These are phyloP conservation scores for Campaea margaritaria DNA, from an alignment of 2,888 invertebrate species.

Conservation along the genomic window DNA sequence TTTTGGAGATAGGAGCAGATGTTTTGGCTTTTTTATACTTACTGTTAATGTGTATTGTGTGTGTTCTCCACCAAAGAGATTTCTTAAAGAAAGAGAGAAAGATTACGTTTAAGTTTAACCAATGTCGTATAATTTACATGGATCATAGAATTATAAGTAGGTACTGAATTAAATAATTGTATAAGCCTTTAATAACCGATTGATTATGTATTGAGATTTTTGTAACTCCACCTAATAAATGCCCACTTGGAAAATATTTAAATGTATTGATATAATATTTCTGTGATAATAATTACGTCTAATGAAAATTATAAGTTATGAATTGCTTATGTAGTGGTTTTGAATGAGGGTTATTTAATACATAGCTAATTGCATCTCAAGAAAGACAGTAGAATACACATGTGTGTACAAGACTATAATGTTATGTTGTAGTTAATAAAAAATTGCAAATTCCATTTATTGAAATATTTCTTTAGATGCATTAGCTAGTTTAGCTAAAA, in stretches of 20 bases:
- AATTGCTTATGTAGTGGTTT: neutral
- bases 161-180: no score
- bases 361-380: neutral
- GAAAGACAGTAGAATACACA: neutral
- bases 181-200: no score
- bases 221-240: neutral
- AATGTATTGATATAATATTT: constrained; percentile 15
- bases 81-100: no score
- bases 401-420: no score
- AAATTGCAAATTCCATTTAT: no score
- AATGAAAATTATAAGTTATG: neutral
- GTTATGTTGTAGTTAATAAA: no score
- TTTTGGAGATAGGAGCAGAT: neutral
- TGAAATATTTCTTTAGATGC: neutral
- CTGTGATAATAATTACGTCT: constrained; percentile 31
- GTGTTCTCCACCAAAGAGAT: constrained; percentile 3
- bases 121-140: no score
- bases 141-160: no score
- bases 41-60: neutral
- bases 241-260: constrained; percentile 4
- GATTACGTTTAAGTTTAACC: no score
- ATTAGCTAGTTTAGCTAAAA: constrained; percentile 2
- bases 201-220: neutral
- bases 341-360: neutral
- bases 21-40: neutral